These are phyloP conservation scores for Zaprionus inermis DNA, from an alignment of 1,140 invertebrate species.

Conservation along the genomic window DNA sequence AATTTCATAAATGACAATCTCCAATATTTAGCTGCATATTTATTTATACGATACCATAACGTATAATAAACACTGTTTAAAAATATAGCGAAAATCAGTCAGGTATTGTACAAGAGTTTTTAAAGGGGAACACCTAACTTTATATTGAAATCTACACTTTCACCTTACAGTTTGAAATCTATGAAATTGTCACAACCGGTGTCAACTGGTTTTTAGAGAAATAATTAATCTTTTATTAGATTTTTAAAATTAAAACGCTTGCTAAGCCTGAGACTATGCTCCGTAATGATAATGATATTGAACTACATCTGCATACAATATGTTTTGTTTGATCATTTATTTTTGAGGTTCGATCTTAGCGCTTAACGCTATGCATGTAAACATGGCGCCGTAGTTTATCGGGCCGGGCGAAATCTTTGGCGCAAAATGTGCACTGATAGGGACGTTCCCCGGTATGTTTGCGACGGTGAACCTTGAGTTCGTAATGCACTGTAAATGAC, in stretches of 20 bases:
- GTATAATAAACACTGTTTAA: no score
- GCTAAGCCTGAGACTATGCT: not conserved
- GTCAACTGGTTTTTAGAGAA: not conserved
- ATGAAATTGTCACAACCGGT: not conserved
- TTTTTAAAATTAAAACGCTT: not conserved
- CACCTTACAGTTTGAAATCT: not conserved
- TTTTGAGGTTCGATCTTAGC: constrained; percentile 5
- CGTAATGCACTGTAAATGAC: constrained; percentile 76
- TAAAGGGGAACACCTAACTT: no score
- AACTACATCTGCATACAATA: not conserved
- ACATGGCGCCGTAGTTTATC: constrained; percentile 87
- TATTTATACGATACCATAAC: no score
- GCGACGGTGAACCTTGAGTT: constrained; percentile 84
- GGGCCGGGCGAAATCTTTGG: constrained; percentile 84
- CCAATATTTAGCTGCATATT: no score
- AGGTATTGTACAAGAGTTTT: no score
- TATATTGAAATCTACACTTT: not conserved
- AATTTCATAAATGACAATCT: no score
- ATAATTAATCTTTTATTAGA: not conserved
- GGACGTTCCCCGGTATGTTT: constrained; percentile 87
- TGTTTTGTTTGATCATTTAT: not conserved
- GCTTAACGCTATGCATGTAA: constrained; percentile 85
- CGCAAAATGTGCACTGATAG: constrained; percentile 86
- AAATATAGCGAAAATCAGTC: no score
- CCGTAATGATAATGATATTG: not conserved